Percentiles rank a stretch among this genome's conserved stretches.
Conservation (phyloP, 2,113 vertebrate genomes). For the Zosterops japonicus region DNA sequence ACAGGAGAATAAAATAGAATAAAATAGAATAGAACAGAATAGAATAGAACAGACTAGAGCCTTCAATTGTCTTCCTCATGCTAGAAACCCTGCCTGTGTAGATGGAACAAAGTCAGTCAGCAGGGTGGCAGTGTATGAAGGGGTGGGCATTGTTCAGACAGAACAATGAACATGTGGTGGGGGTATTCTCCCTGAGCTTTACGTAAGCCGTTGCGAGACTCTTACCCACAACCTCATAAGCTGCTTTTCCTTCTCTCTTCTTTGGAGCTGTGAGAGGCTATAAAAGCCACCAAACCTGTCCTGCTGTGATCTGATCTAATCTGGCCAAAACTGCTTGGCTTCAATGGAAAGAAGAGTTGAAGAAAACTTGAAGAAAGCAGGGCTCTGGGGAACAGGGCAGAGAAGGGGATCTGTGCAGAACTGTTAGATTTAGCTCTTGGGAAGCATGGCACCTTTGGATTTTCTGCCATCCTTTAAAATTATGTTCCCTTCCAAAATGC, state of each 20-base stretch:
- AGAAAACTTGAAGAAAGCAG: not conserved
- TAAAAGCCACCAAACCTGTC: constrained; percentile 4
- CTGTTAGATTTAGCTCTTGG: not conserved
- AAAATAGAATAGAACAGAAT: not conserved
- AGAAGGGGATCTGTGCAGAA: not conserved
- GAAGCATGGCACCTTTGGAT: not conserved
- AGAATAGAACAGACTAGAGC: accelerated
- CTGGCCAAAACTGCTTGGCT: not conserved
- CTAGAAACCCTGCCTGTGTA: not conserved
- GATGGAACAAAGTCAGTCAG: not conserved
- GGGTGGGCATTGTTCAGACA: not conserved
- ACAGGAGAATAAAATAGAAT: not conserved
- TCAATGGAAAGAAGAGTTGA: not conserved
- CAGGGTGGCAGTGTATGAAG: not conserved
- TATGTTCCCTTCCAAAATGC: not conserved
- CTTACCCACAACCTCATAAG: constrained; percentile 41
- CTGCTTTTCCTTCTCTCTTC: constrained; percentile 54
- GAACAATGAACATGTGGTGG: not conserved
- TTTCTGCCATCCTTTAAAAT: not conserved
- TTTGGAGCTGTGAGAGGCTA: constrained; percentile 31
- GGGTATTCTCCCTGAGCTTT: constrained; percentile 9
- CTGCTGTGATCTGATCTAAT: constrained; percentile 34
- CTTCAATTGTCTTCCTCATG: not conserved
- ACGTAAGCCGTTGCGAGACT: not conserved
- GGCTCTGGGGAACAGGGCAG: not conserved